phyloP scores from a whole-genome alignment of 2,113 vertebrate species.

The Pterocles gutturalis region DNA sequence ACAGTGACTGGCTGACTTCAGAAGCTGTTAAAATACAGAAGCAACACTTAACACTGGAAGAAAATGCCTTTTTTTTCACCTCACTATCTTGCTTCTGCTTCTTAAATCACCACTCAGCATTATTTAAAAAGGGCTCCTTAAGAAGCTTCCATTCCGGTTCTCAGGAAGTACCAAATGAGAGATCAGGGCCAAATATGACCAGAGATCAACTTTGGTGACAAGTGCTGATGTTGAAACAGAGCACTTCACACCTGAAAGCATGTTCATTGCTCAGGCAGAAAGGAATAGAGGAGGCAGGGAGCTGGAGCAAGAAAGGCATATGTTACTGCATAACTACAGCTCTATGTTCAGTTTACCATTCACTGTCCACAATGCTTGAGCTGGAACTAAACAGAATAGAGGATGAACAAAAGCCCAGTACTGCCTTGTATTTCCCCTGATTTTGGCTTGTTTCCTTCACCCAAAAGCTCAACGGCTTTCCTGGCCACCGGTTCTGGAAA shows the following conservation, averaged over 20 bases:
- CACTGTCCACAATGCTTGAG: not conserved
- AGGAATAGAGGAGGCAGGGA: not conserved
- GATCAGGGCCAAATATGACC: not conserved
- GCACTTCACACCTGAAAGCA: not conserved
- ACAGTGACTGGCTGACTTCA: slow-evolving; percentile 20
- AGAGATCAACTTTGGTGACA: not conserved
- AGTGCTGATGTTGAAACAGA: not conserved
- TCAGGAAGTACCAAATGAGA: not conserved
- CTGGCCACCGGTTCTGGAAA: not conserved
- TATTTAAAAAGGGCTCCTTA: not conserved
- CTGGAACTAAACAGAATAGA: not conserved
- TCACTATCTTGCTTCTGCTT: not conserved
- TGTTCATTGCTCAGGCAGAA: not conserved
- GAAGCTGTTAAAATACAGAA: slow-evolving; percentile 50
- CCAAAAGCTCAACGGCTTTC: not conserved
- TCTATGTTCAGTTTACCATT: not conserved
- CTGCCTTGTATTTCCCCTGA: not conserved
- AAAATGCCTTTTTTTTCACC: not conserved
- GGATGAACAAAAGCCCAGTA: not conserved
- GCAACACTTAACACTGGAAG: slow-evolving; percentile 9
- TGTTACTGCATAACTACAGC: not conserved
- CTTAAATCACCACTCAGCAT: slow-evolving; percentile 9
- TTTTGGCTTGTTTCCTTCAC: slow-evolving; percentile 4
- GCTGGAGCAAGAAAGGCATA: not conserved
- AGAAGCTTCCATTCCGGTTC: not conserved